Evolutionary conservation across 2,888 invertebrate genomes (phyloP).

Genomic region (Villa cingulata): DNA sequence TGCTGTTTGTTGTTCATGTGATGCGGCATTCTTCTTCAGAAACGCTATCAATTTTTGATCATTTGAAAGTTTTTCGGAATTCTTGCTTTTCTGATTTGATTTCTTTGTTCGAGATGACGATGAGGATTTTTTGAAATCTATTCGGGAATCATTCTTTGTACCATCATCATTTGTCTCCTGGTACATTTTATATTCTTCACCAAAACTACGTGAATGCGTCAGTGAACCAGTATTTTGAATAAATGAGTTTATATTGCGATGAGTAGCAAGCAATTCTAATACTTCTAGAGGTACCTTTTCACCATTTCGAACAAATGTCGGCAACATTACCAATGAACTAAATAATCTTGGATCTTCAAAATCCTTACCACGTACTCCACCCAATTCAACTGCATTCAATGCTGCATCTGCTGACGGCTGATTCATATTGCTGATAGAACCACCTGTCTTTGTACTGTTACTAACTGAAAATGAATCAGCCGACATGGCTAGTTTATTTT

Average conservation of each 20-base stretch:
- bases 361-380: constrained; percentile 12
- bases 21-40: constrained; percentile 9
- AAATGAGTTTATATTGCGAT: constrained; percentile 56
- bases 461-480: constrained; percentile 57
- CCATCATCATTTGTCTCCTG: constrained; percentile 8
- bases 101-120: neutral
- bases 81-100: neutral
- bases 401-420: constrained; percentile 30
- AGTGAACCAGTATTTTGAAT: constrained; percentile 63
- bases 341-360: constrained; percentile 37
- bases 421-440: constrained; percentile 37
- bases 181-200: constrained; percentile 38
- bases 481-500: constrained; percentile 48
- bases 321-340: constrained; percentile 71
- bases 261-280: constrained; percentile 54
- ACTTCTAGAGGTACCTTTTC: constrained; percentile 67
- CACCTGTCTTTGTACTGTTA: constrained; percentile 51
- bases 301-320: constrained; percentile 66
- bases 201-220: constrained; percentile 58
- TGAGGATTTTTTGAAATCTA: constrained; percentile 3
- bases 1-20: constrained; percentile 7
- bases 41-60: constrained; percentile 15
- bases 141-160: neutral
- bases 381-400: neutral
- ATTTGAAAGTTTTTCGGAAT: constrained; percentile 10